phyloP scores from a whole-genome alignment of 1,140 invertebrate genomes.

The Euura lappo region DNA sequence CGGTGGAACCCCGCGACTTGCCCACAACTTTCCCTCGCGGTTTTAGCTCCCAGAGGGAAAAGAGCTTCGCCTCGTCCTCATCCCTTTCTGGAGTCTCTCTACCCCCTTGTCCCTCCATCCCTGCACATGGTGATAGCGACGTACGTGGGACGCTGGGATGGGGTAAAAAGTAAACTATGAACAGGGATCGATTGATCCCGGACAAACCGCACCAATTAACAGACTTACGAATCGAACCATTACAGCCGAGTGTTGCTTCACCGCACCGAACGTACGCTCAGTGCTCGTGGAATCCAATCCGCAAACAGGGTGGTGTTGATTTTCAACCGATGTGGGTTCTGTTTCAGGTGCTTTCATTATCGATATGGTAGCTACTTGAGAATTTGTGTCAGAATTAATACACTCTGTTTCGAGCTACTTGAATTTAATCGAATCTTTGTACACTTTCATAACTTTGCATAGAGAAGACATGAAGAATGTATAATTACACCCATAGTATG shows the following conservation, averaged over 20 bases:
- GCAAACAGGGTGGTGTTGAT: background rate
- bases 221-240: conserved; percentile 1
- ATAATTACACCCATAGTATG: too few relatives aligned
- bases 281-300: background rate
- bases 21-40: conserved; percentile 12
- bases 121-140: background rate
- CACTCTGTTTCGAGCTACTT: too few relatives aligned
- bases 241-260: background rate
- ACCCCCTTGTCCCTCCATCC: background rate
- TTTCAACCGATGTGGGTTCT: too few relatives aligned
- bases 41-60: conserved; percentile 17
- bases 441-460: too few relatives aligned
- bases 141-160: background rate
- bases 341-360: too few relatives aligned
- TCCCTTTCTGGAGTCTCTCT: background rate
- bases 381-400: too few relatives aligned
- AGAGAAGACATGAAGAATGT: too few relatives aligned
- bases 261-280: background rate
- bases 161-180: conserved; percentile 18
- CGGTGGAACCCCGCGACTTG: conserved; percentile 33
- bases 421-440: too few relatives aligned
- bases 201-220: conserved; percentile 2
- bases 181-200: background rate
- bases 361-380: too few relatives aligned
- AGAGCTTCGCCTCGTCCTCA: conserved; percentile 27